phyloP scores from a whole-genome alignment of 1,140 invertebrate species.

The Brachionus asplanchnoidis region DNA sequence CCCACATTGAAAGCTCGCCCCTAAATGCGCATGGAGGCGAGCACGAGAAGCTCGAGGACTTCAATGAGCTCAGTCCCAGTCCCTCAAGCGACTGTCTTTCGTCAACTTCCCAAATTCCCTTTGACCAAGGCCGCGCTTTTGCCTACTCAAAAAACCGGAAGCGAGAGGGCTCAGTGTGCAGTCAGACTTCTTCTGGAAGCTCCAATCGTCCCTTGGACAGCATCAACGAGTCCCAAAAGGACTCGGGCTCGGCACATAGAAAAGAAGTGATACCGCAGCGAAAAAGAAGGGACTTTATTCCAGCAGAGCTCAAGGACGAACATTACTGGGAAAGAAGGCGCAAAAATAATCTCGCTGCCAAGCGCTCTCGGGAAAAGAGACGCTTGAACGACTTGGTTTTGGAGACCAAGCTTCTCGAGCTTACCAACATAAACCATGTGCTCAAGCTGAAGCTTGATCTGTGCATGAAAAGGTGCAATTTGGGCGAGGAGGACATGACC shows the following conservation, averaged over 20 bases:
- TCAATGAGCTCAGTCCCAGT: conserved; percentile 21
- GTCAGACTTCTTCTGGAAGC: not conserved
- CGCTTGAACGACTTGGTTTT: conserved; percentile 82
- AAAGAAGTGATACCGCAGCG: conserved; percentile 40
- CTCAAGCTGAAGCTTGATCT: conserved; percentile 27
- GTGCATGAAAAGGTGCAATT: conserved; percentile 17
- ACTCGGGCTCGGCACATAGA: not conserved
- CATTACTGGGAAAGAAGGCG: conserved; percentile 91
- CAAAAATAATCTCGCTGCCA: conserved; percentile 91
- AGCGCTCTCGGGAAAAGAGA: conserved; percentile 85
- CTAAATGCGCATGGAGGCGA: not conserved
- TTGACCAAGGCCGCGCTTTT: not conserved
- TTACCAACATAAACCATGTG: conserved; percentile 19
- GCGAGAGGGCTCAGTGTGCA: not conserved
- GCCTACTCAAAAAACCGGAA: not conserved
- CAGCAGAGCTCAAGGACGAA: conserved; percentile 91
- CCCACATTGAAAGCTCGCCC: not conserved
- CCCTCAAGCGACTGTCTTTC: conserved; percentile 25
- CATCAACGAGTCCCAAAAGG: not conserved
- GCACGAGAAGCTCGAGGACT: conserved; percentile 12
- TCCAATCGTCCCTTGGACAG: not conserved
- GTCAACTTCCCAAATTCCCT: not conserved
- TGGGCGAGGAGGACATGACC: not conserved
- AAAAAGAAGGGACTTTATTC: conserved; percentile 67
- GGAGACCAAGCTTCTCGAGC: conserved; percentile 36